Evolutionary conservation across 2,888 invertebrate species (phyloP), one percentile per base, ranked within the genome.

Genomic region (Gisinianus flammeolus): DNA sequence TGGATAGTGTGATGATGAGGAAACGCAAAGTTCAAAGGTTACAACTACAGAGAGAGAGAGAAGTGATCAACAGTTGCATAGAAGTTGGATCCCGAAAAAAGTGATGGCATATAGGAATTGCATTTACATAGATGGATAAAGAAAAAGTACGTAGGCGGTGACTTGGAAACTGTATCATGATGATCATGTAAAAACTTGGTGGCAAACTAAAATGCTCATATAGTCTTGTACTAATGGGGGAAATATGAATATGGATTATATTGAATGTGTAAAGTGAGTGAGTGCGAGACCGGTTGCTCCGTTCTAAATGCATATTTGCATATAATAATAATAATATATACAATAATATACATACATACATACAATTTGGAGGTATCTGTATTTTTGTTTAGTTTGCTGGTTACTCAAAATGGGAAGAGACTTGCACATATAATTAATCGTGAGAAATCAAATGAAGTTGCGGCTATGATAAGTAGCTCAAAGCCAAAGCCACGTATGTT

Each of bases 361-460:
- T 44, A 12, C 12, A 35, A 12, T 8, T 35, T 35, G 44, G 44
- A 44, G 8, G 2, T 2, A 44, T 44, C 19, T 12, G 44, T 12
- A 44, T 44, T 44, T 2, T 44, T 6, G 19, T 44, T 44, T 44
- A 19, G 44, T 44, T 44, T 44, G 44, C 12, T 44, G 2, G 16
- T 6, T 44, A 12, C 16, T 44, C 2, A 1, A 44, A 35, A 35
- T 35, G 8, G 8, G 6, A 6, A 6, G 44, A 44, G 44, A 6
- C 44, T 4, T 35, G 35, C 6, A 44, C 44, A 44, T 8, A 33
- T 67, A 67, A 67, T 67, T 67, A 67, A 67, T 67, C 67, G 67
- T 67, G 67, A 67, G 67, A 67, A 67, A 31, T 67, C 67, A 67
- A 67, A 67, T 67, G 33, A 67, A 67, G 67, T 67, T 31, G 62